Conservation (phyloP, 1,140 invertebrate genomes). For the Propsilocerus akamusi region DNA sequence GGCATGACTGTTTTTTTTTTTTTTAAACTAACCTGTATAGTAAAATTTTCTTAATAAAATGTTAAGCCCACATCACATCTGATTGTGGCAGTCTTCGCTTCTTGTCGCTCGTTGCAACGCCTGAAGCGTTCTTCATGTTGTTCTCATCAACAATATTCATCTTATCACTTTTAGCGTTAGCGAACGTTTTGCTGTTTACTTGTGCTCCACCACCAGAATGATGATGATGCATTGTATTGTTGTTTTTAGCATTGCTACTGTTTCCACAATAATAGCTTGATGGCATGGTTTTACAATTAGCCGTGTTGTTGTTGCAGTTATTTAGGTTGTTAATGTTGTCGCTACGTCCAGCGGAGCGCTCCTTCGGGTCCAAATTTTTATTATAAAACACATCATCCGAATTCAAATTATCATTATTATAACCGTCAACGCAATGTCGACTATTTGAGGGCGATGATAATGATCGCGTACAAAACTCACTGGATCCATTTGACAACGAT, state of each 20-base stretch:
- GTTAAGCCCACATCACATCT: neutral
- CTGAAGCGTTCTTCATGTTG: neutral
- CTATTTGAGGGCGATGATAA: neutral
- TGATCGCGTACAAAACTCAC: neutral
- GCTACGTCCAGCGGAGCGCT: neutral
- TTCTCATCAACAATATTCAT: neutral
- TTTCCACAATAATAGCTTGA: neutral
- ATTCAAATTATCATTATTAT: neutral
- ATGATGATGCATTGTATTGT: conserved; percentile 1
- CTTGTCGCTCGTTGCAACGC: neutral
- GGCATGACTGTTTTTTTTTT: too few relatives aligned
- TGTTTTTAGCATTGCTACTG: neutral
- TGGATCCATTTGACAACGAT: neutral
- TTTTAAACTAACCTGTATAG: too few relatives aligned
- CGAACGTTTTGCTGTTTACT: neutral
- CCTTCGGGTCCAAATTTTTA: too few relatives aligned
- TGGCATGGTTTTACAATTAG: neutral
- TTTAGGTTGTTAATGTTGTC: neutral
- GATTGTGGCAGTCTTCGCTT: conserved; percentile 3
- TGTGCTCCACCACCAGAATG: too few relatives aligned
- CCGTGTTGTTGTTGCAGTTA: too few relatives aligned
- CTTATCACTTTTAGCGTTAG: neutral
- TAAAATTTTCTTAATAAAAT: conserved; percentile 3
- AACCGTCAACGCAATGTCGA: neutral
- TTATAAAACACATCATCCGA: neutral